Evolutionary conservation across 2,888 invertebrate species (phyloP).

Genomic region (Trileptium ribeirensis): DNA sequence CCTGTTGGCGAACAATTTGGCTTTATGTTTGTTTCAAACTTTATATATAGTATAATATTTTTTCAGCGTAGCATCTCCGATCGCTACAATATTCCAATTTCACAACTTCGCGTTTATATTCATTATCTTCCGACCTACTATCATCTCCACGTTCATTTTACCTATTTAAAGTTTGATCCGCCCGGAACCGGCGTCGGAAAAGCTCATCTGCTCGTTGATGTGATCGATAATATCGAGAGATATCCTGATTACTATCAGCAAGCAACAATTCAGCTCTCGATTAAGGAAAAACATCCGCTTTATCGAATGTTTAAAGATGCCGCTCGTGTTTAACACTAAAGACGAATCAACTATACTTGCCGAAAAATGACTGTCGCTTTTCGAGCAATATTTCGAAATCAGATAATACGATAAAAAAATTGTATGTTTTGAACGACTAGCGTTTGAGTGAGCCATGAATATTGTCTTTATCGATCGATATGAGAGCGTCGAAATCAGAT

Average conservation of each 20-base stretch:
- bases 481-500: too few species aligned
- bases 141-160: slow-evolving; percentile 89
- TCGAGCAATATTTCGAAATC: too few species aligned
- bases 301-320: slow-evolving; percentile 3
- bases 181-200: slow-evolving; percentile 72
- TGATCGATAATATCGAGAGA: slow-evolving; percentile 79
- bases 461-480: too few species aligned
- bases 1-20: too few species aligned
- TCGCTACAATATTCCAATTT: slow-evolving; percentile 65
- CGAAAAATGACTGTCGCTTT: too few species aligned
- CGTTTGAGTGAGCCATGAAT: too few species aligned
- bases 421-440: too few species aligned
- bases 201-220: slow-evolving; percentile 74
- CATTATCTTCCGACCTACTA: slow-evolving; percentile 97
- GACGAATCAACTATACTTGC: too few species aligned
- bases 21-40: too few species aligned
- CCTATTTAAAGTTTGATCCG: slow-evolving; percentile 53
- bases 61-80: slow-evolving; percentile 65
- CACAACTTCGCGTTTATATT: slow-evolving; percentile 69
- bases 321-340: too few species aligned
- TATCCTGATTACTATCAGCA: slow-evolving; percentile 72
- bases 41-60: too few species aligned
- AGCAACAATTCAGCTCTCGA: slow-evolving; percentile 68
- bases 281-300: slow-evolving; percentile 68
- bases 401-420: too few species aligned